A percentile compares a stretch with the other conserved stretches of the same genome.
Conservation (phyloP, 2,888 invertebrate genomes). For the Hoplodrina ambigua region DNA sequence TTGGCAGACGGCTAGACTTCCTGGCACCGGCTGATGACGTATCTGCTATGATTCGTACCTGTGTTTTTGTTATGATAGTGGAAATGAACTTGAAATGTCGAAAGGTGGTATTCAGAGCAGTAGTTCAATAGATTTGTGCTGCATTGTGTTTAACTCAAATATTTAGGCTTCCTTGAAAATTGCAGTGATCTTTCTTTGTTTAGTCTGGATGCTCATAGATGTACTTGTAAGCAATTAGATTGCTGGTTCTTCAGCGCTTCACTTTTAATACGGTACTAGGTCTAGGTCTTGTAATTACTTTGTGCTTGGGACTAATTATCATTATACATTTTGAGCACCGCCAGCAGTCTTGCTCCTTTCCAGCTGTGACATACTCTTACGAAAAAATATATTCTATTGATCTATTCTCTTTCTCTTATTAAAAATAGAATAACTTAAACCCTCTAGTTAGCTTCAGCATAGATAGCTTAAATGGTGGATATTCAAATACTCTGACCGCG, state of each 20-base stretch:
- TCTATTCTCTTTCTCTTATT: too few relatives aligned
- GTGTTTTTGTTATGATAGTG: conserved; percentile 12
- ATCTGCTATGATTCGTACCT: conserved; percentile 22
- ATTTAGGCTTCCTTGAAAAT: not conserved
- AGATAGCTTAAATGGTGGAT: not conserved
- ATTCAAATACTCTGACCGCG: not conserved
- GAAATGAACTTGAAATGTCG: not conserved
- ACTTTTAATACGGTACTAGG: too few relatives aligned
- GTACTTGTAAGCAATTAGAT: not conserved
- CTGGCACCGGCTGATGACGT: conserved; percentile 39
- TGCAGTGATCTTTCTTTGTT: not conserved
- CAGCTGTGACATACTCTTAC: not conserved
- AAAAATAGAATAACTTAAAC: not conserved
- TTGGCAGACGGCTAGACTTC: conserved; percentile 51
- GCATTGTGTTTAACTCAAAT: too few relatives aligned
- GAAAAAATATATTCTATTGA: too few relatives aligned
- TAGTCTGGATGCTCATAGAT: not conserved
- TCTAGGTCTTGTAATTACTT: too few relatives aligned
- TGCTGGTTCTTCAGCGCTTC: not conserved
- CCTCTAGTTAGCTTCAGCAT: not conserved
- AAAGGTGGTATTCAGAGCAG: not conserved
- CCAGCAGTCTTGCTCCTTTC: not conserved
- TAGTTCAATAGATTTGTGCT: not conserved
- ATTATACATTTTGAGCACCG: not conserved
- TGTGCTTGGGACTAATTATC: not conserved